Evolutionary conservation across 2,888 invertebrate genomes (phyloP).

Genomic region (Oxycera nigricornis): DNA sequence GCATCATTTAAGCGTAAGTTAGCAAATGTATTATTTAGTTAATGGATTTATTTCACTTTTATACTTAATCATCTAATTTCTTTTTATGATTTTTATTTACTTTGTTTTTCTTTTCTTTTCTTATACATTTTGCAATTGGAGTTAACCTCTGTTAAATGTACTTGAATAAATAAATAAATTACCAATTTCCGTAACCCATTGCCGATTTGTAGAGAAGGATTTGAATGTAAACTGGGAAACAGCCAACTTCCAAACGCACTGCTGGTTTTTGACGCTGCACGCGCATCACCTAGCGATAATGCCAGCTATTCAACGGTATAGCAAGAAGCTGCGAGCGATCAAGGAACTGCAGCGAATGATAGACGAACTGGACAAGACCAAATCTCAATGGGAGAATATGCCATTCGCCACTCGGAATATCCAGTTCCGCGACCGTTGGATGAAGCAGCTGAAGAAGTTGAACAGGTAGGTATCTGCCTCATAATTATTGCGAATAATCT

Average conservation of each 20-base stretch:
- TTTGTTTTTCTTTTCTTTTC: no score
- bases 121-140: no score
- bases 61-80: no score
- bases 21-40: no score
- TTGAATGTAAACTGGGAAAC: constrained; percentile 72
- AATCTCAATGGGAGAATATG: constrained; percentile 81
- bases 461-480: constrained; percentile 64
- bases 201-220: constrained; percentile 61
- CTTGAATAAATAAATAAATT: no score
- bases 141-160: no score
- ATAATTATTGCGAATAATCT: not conserved
- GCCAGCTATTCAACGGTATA: constrained; percentile 86
- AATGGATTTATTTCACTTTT: no score
- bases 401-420: constrained; percentile 80
- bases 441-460: constrained; percentile 80
- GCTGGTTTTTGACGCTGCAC: constrained; percentile 95
- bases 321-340: constrained; percentile 70
- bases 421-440: constrained; percentile 85
- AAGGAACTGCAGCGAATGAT: constrained; percentile 87
- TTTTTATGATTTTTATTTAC: no score
- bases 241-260: constrained; percentile 93
- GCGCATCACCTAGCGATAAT: constrained; percentile 91
- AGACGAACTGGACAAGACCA: constrained; percentile 81
- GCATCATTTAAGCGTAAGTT: no score
- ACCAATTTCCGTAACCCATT: no score